phyloP scores from a whole-genome alignment of 1,140 invertebrate genomes.

The Medauroidea extradentata region DNA sequence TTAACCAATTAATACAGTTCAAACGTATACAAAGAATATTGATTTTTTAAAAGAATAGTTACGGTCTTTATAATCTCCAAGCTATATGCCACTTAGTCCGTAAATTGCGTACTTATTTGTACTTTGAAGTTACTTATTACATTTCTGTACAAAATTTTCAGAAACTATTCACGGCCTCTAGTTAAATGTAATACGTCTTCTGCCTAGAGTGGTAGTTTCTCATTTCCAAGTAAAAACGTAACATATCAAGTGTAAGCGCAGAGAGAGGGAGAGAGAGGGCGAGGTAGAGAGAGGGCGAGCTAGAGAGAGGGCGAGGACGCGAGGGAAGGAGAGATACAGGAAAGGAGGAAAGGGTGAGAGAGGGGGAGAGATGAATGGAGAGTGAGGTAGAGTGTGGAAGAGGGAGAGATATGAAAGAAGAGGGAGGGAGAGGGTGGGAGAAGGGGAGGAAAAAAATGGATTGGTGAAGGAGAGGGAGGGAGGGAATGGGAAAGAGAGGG shows the following conservation, averaged over 20 bases:
- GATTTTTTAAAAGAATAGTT: too few species aligned
- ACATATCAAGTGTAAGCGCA: not conserved
- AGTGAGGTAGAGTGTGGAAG: not conserved
- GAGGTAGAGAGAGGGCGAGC: not conserved
- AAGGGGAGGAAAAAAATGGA: slow-evolving; percentile 11
- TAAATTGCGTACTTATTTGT: too few species aligned
- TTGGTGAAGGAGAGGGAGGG: not conserved
- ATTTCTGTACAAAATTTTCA: too few species aligned
- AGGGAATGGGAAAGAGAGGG: not conserved
- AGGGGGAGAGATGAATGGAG: not conserved
- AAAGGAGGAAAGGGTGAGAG: not conserved
- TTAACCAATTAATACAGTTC: too few species aligned
- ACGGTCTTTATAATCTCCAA: too few species aligned
- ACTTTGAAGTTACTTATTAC: too few species aligned
- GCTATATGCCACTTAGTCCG: too few species aligned
- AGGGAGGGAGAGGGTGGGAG: not conserved
- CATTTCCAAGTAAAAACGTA: too few species aligned
- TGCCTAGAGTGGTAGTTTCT: too few species aligned
- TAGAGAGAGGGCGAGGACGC: not conserved
- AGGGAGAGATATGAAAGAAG: not conserved
- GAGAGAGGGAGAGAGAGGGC: not conserved
- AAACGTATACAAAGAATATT: too few species aligned
- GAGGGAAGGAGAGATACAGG: not conserved
- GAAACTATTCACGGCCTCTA: too few species aligned
- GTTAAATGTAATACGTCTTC: too few species aligned